phyloP scores from a whole-genome alignment of 1,140 invertebrate genomes.

The Pachypeltis micranthus region DNA sequence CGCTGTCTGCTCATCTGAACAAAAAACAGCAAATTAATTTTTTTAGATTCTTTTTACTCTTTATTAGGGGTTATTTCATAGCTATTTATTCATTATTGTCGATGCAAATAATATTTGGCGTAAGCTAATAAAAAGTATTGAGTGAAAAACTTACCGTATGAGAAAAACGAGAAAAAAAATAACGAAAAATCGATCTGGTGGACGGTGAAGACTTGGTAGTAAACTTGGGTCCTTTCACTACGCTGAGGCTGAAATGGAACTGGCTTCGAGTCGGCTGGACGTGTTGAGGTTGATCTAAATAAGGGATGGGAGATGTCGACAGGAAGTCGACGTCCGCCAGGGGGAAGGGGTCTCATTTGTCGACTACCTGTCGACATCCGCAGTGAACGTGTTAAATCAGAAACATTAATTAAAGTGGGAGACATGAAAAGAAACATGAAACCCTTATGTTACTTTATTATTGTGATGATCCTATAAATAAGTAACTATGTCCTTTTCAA shows the following conservation, averaged over 20 bases:
- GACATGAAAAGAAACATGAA: too few species aligned
- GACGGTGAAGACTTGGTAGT: background rate
- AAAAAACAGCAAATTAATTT: slow-evolving; percentile 10
- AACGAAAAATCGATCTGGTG: slow-evolving; percentile 9
- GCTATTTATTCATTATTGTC: slow-evolving; percentile 6
- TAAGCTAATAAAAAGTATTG: slow-evolving; percentile 6
- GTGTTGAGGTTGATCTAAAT: background rate
- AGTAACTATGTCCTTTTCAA: too few species aligned
- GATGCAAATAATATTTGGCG: slow-evolving; percentile 7
- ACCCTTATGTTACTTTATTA: too few species aligned
- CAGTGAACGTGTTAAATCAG: too few species aligned
- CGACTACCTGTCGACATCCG: too few species aligned
- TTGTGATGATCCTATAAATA: too few species aligned
- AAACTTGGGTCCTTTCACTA: slow-evolving; percentile 3
- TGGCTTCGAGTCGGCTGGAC: slow-evolving; percentile 7
- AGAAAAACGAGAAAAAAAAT: slow-evolving; percentile 10
- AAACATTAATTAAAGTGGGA: too few species aligned
- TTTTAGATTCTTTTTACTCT: slow-evolving; percentile 8
- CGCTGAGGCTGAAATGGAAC: background rate
- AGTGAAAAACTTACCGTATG: slow-evolving; percentile 7
- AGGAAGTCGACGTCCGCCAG: slow-evolving; percentile 2
- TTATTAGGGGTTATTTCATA: slow-evolving; percentile 6
- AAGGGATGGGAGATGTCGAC: slow-evolving; percentile 5
- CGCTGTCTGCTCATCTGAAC: slow-evolving; percentile 5
- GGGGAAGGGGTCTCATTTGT: slow-evolving; percentile 7